phyloP scores from a whole-genome alignment of 2,888 invertebrate species.

The Frankliniella fusca region DNA sequence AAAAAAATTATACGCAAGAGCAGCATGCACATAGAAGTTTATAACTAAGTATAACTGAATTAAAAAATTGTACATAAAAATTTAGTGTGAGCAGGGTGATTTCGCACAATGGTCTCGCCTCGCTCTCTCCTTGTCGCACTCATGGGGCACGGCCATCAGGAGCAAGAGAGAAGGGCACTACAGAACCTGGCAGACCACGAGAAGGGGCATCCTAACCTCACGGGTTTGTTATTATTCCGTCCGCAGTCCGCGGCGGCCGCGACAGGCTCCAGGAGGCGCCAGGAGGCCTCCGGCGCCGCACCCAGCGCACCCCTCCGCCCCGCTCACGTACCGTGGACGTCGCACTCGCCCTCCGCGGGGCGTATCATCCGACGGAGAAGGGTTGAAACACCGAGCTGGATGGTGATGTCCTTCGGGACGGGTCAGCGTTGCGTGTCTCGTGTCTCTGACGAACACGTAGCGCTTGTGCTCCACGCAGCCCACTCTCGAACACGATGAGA shows the following conservation, averaged over 20 bases:
- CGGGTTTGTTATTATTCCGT: not conserved
- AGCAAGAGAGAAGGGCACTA: not conserved
- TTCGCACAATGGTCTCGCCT: too few species aligned
- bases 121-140: not conserved
- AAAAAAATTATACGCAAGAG: too few species aligned
- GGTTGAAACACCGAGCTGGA: not conserved
- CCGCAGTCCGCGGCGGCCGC: not conserved
- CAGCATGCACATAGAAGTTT: too few species aligned
- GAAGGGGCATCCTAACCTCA: not conserved
- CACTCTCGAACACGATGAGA: not conserved
- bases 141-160: too few species aligned
- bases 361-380: not conserved
- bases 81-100: too few species aligned
- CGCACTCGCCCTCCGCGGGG: not conserved
- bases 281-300: not conserved
- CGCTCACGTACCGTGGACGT: not conserved
- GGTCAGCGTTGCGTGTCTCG: too few species aligned
- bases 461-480: not conserved
- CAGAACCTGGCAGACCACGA: too few species aligned
- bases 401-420: not conserved
- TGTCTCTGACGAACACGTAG: too few species aligned
- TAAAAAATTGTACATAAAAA: too few species aligned
- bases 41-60: too few species aligned
- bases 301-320: not conserved
- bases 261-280: not conserved